Percentiles rank a stretch among this genome's conserved stretches.
phyloP scores from a whole-genome alignment of 2,113 vertebrate species.

The Anhinga rufa region DNA sequence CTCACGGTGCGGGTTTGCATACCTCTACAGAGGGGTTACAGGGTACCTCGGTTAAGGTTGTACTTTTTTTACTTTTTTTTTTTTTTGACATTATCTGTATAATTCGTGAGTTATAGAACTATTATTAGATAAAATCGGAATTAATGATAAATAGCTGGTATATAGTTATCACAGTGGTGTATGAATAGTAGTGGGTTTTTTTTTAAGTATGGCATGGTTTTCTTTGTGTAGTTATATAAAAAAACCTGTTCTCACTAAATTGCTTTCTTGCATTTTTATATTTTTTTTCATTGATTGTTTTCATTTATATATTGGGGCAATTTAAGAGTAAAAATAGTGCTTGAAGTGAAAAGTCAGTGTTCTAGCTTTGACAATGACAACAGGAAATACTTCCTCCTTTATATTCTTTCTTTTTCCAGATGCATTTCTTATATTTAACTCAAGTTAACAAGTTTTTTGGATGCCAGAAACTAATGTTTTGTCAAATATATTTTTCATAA shows the following conservation, averaged over 20 bases:
- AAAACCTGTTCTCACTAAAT: background rate
- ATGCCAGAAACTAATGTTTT: background rate
- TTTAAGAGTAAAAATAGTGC: background rate
- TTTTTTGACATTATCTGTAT: accelerated
- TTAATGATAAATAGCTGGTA: background rate
- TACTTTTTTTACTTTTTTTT: background rate
- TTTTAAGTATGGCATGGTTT: background rate
- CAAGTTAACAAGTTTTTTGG: background rate
- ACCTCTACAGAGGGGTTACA: background rate
- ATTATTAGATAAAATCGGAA: background rate
- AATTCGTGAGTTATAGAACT: background rate
- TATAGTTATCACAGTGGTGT: background rate
- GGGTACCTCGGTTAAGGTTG: too few relatives aligned
- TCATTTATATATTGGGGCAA: background rate
- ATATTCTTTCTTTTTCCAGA: background rate
- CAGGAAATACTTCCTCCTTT: background rate
- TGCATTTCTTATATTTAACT: background rate
- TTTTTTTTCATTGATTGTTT: background rate
- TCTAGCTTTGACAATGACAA: background rate
- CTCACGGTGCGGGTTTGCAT: background rate
- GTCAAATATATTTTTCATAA: background rate
- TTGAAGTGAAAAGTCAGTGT: background rate
- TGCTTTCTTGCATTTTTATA: background rate
- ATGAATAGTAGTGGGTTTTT: background rate
- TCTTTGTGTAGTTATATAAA: background rate